Base-by-base conservation (phyloP, 2,113 vertebrate genomes). In the Dipodomys stephensi region DNA sequence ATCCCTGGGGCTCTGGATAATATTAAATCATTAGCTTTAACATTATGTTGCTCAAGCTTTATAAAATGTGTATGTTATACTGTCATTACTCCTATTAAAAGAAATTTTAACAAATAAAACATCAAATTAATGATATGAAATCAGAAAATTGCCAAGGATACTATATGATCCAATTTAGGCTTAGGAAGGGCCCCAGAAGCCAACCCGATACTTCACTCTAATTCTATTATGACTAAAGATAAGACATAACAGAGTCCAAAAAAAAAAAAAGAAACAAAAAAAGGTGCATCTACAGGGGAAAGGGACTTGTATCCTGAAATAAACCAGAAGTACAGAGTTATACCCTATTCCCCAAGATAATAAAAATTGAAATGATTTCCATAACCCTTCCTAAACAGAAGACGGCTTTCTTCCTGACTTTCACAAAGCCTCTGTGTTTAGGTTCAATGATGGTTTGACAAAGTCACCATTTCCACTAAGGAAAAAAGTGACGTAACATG, bases 81-180 rank as follows among this genome's bases (percentile, higher is more conserved):
- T 62, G 2, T 73, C 9, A 3, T 81, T 78, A 73, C 8, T 12
- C n/a, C 44, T 32, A 11, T 72, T 65, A 83, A 84, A 87, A 79
- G 44, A 68, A 84, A 92, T 69, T 10, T 73, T 62, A 86, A 60
- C 44, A 93, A 86, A 79, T 46, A 64, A 74, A 95, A 72, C 20
- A 57, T 64, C 73, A 27, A 27, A n/a, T 69, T 19, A 64, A 89
- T 64, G 69, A 69, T 3, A n/a, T 25, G 46, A 57, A 93, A 23
- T 67, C 49, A 27, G 53, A 81, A 91, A 87, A 49, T 32, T 65
- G 53, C 49, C 53, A 32, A 22, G 49, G 25, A 25, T 23, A n/a
- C n/a, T 20, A 16, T 18, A 4, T 25, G 13, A 3, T 39, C 30
- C 49, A 91, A 53, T 7, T n/a, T 49, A n/a, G 20, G 49, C 23